phyloP scores from a whole-genome alignment of 2,888 invertebrate genomes.

The Ligdia adustata region DNA sequence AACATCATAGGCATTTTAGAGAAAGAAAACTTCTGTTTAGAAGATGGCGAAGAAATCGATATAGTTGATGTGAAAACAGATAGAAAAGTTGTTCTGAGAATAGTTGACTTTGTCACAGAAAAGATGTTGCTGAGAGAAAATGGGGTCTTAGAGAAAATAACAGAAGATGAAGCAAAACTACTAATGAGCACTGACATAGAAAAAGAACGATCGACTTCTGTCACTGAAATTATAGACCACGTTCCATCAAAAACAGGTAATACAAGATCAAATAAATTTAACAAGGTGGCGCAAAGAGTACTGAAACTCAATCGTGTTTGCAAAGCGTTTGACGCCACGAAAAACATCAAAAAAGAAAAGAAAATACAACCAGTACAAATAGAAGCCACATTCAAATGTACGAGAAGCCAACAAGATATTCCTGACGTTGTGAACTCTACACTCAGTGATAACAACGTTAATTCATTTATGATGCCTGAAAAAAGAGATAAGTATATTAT shows the following conservation, averaged over 20 bases:
- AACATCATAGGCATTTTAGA: constrained; percentile 64
- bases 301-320: constrained; percentile 63
- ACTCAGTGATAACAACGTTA: constrained; percentile 54
- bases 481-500: constrained; percentile 64
- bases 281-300: constrained; percentile 56
- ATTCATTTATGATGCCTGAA: constrained; percentile 51
- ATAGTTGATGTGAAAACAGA: constrained; percentile 72
- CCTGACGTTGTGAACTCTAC: constrained; percentile 80
- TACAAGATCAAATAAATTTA: constrained; percentile 49
- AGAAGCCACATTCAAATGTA: constrained; percentile 32
- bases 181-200: constrained; percentile 60
- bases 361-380: constrained; percentile 29
- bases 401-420: constrained; percentile 57
- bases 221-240: constrained; percentile 35
- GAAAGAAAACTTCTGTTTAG: constrained; percentile 66
- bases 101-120: constrained; percentile 82
- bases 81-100: constrained; percentile 76
- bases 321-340: constrained; percentile 53
- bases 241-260: constrained; percentile 7
- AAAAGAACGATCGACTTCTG: constrained; percentile 36
- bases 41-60: constrained; percentile 78
- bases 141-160: constrained; percentile 74
- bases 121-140: constrained; percentile 83
- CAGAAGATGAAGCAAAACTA: constrained; percentile 69
- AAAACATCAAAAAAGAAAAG: constrained; percentile 37